Base-by-base conservation (phyloP, 2,888 invertebrate species). In the Petrolisthes manimaculis region DNA sequence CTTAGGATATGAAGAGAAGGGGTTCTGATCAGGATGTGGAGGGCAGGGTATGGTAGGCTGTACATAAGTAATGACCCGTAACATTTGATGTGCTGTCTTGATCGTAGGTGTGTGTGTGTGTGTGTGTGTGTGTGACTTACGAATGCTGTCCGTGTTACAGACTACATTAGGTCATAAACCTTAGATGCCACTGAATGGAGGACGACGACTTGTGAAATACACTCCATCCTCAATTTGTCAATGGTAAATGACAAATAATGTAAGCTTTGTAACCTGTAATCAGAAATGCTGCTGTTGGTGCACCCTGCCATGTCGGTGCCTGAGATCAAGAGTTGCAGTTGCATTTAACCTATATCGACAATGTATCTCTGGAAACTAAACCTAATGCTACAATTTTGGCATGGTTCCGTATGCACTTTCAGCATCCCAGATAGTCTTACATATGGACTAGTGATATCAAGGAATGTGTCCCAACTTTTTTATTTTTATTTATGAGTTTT, bases 21-120 rank as follows among this genome's bases (percentile, higher is more conserved):
- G 53, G 18, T 55, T 80, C 21, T 53, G 78, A 3, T 54, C 67
- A 51, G 51, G 37, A 61, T 37, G 87, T 83, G 61, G 87, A 87
- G 87, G 87, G 56, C 71, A 56, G 74, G 84, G 69, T 53, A 71
- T 51, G 24, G 83, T 87, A 87, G 87, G 77, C 81, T 88, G 88
- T 88, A 88, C 84, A 88, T 88, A 88, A 74, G 74, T 84, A 80
- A 81, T 75, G 88, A 88, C 80, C 86, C 77, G 84, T 88, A 88
- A 88, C 88, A 88, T 88, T 37, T 88, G 88, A 88, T 88, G 88
- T 88, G 80, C 80, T 84, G 88, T 88, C 88, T 88, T 88, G 88
- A 84, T 75, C 80, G 88, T 88, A 88, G 88, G 88, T 88, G 85
- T 85, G 88, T 88, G 85, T 85, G 71, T 61, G 67, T 61, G 1